Conservation (phyloP, 2,113 vertebrate species). For the Tichodroma muraria region DNA sequence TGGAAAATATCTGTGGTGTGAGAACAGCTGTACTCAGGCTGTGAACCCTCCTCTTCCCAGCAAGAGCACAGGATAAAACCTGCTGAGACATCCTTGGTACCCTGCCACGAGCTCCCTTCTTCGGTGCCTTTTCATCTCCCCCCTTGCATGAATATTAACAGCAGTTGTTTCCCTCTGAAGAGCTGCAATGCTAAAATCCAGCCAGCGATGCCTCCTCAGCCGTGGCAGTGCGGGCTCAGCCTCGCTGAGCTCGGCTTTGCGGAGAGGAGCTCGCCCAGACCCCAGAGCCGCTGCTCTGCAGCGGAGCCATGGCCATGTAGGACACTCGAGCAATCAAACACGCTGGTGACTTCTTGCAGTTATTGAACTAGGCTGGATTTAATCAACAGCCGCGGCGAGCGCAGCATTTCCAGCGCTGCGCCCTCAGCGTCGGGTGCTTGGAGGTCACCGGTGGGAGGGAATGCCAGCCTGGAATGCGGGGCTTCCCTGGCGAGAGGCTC, state of each 20-base stretch:
- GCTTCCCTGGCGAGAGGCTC: neutral
- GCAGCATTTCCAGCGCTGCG: neutral
- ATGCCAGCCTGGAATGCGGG: neutral
- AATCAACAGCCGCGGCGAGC: neutral
- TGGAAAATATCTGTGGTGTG: neutral
- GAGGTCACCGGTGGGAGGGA: neutral
- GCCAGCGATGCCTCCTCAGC: neutral
- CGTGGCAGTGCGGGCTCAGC: neutral
- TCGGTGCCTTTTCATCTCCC: slow-evolving; percentile 10
- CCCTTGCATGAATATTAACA: slow-evolving; percentile 7
- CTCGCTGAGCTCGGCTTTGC: neutral
- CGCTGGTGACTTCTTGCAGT: neutral
- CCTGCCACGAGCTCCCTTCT: slow-evolving; percentile 1
- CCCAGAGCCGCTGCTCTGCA: neutral
- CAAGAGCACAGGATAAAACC: slow-evolving; percentile 15
- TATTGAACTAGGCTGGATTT: neutral
- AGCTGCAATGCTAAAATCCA: neutral
- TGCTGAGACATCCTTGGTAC: slow-evolving; percentile 6
- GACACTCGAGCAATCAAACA: neutral
- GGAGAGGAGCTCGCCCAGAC: neutral
- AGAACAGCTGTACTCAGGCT: neutral
- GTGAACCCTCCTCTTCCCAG: neutral
- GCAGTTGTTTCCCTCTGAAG: neutral
- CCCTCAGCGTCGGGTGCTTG: neutral
- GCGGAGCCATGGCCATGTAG: fast-evolving